Conservation (phyloP, 2,797 vertebrate species). For the Pogonophryne albipinna region DNA sequence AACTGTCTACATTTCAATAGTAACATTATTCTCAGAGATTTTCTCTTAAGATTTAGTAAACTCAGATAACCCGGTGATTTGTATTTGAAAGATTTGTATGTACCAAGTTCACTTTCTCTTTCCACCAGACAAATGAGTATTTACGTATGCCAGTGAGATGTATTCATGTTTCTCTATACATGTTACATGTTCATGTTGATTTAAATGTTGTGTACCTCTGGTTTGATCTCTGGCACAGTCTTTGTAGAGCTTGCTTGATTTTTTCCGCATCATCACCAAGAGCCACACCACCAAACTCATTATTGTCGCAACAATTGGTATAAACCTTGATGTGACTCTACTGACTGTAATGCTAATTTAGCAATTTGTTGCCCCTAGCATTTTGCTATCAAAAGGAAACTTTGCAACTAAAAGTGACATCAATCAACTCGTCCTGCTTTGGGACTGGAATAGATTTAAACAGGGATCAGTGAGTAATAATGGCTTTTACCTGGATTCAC, state of each 20-base stretch:
- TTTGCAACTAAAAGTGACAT: constrained; percentile 25
- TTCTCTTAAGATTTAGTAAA: neutral
- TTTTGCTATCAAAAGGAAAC: constrained; percentile 26
- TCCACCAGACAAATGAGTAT: neutral
- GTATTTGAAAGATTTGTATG: neutral
- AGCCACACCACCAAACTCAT: neutral
- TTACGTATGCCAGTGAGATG: neutral
- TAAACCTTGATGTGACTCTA: constrained; percentile 11
- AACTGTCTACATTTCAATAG: neutral
- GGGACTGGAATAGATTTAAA: constrained; percentile 50
- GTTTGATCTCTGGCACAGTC: constrained; percentile 12
- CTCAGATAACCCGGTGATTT: neutral
- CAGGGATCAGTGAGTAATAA: constrained; percentile 46
- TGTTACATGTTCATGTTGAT: neutral
- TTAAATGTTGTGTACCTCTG: constrained; percentile 7
- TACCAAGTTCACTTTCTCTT: neutral
- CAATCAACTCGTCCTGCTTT: constrained; percentile 25
- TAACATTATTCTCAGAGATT: too few species aligned
- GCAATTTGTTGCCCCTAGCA: constrained; percentile 6
- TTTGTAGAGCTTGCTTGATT: constrained; percentile 21
- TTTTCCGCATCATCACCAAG: constrained; percentile 1
- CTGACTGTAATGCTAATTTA: constrained; percentile 30
- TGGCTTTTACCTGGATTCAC: constrained; percentile 56
- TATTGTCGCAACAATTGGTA: constrained; percentile 27
- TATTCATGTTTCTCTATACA: neutral